Percentiles rank a stretch among this genome's conserved stretches.
Conservation (phyloP, 2,888 invertebrate species). For the Megamerina dolium region DNA sequence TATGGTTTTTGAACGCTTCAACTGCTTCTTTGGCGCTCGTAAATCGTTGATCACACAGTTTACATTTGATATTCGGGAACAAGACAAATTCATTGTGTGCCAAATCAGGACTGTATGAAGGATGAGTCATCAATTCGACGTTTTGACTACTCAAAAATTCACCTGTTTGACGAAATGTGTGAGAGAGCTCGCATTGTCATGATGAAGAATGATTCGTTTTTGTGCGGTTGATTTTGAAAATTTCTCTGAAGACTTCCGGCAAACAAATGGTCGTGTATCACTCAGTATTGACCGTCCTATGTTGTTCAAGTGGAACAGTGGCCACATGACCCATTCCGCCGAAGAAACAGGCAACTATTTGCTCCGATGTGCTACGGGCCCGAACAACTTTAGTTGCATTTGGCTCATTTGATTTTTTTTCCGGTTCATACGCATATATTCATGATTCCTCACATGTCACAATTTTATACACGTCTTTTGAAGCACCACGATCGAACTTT, state of each 20-base stretch:
- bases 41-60: too few species aligned
- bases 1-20: too few species aligned
- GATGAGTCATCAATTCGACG: too few species aligned
- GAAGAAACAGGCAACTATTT: background rate
- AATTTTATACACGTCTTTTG: background rate
- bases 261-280: background rate
- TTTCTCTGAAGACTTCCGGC: background rate
- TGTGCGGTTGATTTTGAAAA: background rate
- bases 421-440: background rate
- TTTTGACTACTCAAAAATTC: too few species aligned
- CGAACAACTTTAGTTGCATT: background rate
- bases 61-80: too few species aligned
- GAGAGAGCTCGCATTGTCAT: constrained; percentile 6
- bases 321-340: background rate
- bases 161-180: too few species aligned
- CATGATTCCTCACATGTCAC: background rate
- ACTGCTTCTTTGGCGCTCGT: too few species aligned
- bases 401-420: background rate
- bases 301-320: background rate
- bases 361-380: background rate
- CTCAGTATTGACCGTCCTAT: background rate
- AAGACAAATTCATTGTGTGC: too few species aligned
- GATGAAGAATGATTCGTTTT: background rate
- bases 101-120: too few species aligned
- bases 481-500: background rate